A percentile compares a stretch with the other conserved stretches of the same genome.
These are phyloP conservation scores for Amphiura filiformis DNA, from an alignment of 35 echinoderm and acorn worm genomes.

Conservation along the genomic window DNA sequence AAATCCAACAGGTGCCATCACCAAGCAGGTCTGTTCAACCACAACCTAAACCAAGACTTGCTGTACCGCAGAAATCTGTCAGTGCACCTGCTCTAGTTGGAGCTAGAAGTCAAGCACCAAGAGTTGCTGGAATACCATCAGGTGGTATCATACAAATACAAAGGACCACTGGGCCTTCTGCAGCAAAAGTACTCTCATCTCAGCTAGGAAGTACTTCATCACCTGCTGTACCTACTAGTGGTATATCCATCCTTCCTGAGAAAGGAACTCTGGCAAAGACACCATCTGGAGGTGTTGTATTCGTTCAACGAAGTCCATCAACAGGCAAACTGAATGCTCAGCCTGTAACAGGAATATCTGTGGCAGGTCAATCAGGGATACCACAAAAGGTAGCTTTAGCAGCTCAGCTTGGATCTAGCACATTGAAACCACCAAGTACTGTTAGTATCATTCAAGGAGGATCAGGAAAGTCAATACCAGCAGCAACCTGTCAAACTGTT, in stretches of 20 bases:
- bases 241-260: conserved; percentile 80
- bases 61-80: conserved; percentile 26
- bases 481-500: not conserved
- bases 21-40: conserved; percentile 44
- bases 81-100: not conserved
- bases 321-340: conserved; percentile 55
- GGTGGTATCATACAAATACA: conserved; percentile 72
- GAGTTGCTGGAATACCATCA: conserved; percentile 18
- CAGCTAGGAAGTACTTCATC: conserved; percentile 19
- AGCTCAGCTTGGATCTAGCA: conserved; percentile 20
- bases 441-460: conserved; percentile 37
- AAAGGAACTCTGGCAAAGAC: conserved; percentile 80
- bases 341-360: conserved; percentile 54
- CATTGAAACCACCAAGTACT: conserved; percentile 39
- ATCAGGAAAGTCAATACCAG: not conserved
- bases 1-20: conserved; percentile 94
- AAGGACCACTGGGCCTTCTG: conserved; percentile 47
- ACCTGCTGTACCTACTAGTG: conserved; percentile 18
- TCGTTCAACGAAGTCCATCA: conserved; percentile 71
- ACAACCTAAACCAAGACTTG: not conserved
- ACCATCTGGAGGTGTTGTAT: conserved; percentile 77
- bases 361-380: conserved; percentile 45
- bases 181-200: conserved; percentile 58
- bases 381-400: conserved; percentile 50
- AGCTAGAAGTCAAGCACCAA: not conserved